phyloP scores from a whole-genome alignment of 2,113 vertebrate genomes.

The Ciconia maguari region DNA sequence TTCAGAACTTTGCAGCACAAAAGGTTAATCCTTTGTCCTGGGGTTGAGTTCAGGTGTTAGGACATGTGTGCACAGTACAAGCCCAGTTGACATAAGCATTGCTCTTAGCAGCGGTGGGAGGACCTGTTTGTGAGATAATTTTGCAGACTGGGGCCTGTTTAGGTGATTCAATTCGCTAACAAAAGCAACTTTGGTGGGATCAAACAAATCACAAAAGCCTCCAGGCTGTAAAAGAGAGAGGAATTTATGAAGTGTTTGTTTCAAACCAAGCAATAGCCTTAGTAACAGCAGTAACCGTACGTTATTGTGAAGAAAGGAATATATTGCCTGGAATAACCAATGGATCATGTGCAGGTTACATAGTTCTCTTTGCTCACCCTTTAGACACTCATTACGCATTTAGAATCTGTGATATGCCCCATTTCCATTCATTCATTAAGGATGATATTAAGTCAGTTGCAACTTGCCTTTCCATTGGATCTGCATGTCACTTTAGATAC shows the following conservation, averaged over 20 bases:
- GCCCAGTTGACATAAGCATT: background rate
- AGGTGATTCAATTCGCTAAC: background rate
- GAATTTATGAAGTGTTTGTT: background rate
- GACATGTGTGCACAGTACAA: rapidly evolving
- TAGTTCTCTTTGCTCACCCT: background rate
- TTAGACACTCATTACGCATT: background rate
- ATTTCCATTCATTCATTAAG: background rate
- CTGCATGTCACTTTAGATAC: background rate
- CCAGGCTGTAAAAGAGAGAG: background rate
- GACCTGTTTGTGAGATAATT: background rate
- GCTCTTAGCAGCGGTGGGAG: background rate
- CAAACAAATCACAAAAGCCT: background rate
- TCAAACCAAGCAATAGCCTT: background rate
- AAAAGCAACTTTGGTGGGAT: background rate
- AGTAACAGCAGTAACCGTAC: background rate
- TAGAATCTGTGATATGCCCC: background rate
- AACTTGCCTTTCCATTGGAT: background rate
- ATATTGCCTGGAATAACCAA: background rate
- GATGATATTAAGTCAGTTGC: background rate
- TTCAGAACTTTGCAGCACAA: background rate
- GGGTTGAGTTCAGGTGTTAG: background rate
- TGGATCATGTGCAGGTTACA: background rate
- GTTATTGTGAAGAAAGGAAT: background rate
- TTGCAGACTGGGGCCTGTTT: background rate
- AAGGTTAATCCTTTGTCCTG: background rate